Conservation (phyloP, 2,113 vertebrate genomes). For the Hepsetus odoe region DNA sequence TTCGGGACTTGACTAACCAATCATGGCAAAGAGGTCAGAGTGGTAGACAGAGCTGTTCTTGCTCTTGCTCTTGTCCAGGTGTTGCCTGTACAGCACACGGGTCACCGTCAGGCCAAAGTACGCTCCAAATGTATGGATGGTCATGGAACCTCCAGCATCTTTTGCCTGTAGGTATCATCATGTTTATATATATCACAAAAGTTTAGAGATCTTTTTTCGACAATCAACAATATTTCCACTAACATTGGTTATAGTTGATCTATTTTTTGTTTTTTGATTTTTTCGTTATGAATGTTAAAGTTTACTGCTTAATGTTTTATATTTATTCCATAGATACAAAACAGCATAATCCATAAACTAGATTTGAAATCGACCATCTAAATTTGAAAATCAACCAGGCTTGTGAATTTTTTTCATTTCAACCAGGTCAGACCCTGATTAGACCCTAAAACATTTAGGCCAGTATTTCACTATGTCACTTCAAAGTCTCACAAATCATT, state of each 20-base stretch:
- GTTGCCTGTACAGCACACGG: conserved; percentile 79
- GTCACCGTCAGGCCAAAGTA: conserved; percentile 89
- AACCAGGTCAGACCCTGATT: too few relatives aligned
- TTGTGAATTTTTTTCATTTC: too few relatives aligned
- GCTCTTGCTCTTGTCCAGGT: conserved; percentile 73
- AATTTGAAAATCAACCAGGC: too few relatives aligned
- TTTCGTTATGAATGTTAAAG: too few relatives aligned
- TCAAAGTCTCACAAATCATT: neutral
- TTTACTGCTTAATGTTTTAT: too few relatives aligned
- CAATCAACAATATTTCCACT: neutral
- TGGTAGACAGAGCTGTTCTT: conserved; percentile 76
- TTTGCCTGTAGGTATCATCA: conserved; percentile 74
- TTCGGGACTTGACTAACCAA: conserved; percentile 75
- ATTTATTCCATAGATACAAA: too few relatives aligned
- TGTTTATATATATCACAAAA: neutral
- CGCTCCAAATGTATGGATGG: conserved; percentile 90
- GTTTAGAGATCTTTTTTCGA: neutral
- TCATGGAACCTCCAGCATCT: conserved; percentile 90
- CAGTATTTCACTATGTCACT: too few relatives aligned
- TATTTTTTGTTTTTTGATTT: neutral
- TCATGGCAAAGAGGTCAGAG: conserved; percentile 85
- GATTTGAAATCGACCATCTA: neutral
- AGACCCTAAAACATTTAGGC: too few relatives aligned
- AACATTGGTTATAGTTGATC: too few relatives aligned
- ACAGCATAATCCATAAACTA: neutral